phyloP scores from a whole-genome alignment of 2,888 invertebrate species.

The Ormyrus labotus region DNA sequence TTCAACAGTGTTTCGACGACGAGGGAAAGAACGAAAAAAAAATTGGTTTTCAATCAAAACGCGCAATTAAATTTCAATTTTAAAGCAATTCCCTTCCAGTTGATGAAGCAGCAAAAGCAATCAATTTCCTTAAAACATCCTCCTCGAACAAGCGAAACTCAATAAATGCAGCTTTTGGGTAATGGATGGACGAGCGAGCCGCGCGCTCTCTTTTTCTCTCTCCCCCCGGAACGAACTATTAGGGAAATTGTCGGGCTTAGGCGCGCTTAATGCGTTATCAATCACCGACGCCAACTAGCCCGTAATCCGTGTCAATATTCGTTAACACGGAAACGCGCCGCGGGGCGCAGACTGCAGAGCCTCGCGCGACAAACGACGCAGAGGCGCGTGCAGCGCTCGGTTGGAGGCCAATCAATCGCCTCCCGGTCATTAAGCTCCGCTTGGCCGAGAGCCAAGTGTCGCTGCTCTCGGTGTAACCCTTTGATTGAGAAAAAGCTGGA shows the following conservation, averaged over 20 bases:
- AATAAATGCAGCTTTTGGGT: constrained; percentile 16
- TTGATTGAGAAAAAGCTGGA: not conserved
- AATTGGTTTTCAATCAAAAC: not conserved
- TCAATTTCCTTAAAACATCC: constrained; percentile 8
- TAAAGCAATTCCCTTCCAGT: no score
- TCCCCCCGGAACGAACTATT: constrained; percentile 37
- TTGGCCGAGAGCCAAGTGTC: constrained; percentile 33
- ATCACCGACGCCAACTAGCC: constrained; percentile 42
- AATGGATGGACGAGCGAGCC: constrained; percentile 17
- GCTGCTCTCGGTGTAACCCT: constrained; percentile 26
- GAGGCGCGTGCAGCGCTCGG: not conserved
- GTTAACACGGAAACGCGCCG: constrained; percentile 35
- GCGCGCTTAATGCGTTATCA: constrained; percentile 42
- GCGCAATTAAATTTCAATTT: not conserved
- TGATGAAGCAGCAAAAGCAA: not conserved
- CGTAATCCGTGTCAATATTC: constrained; percentile 52
- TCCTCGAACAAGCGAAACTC: not conserved
- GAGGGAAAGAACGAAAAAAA: no score
- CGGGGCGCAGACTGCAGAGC: not conserved
- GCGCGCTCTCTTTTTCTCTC: constrained; percentile 1
- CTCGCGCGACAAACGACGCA: not conserved
- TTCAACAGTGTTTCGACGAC: no score
- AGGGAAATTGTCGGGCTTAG: constrained; percentile 45
- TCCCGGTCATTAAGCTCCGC: constrained; percentile 7
- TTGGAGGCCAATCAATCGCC: constrained; percentile 32